Base-by-base conservation (phyloP, 2,797 vertebrate species). In the Sarcophilus harrisii region DNA sequence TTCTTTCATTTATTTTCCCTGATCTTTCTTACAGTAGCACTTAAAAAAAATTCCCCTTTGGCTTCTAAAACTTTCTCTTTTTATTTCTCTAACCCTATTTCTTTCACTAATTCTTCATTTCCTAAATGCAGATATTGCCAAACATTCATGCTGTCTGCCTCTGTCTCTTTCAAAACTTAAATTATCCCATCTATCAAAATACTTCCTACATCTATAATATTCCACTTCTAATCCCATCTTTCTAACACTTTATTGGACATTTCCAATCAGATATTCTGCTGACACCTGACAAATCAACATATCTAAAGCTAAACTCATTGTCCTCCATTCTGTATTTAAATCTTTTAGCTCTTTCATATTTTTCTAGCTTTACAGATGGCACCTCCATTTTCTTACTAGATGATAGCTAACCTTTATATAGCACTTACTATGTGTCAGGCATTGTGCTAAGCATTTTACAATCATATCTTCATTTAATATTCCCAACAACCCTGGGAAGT, bases 401-500 rank as follows among this genome's bases (percentile, higher is more conserved):
- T 16, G 94, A 94, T 91, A 90, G 18, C 24, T 93, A 97, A 94
- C 12, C 91, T 73, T 93, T 73, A 55, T 12, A 60, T 32, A 93
- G 38, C 57, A 54, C 10, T 97, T 89, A 94, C 27, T 90, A 90
- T 54, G 32, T 93, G 32, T n/a, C 60, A 90, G 57, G 54, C 92
- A 59, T 49, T 95, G 45, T 92, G 93, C 49, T 52, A 94, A 38
- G 52, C 92, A 92, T 90, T 94, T 95, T 66, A 94, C 14, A 66
- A 62, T 18, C 21, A 66, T 96, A 93, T 92, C 95, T 95, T 96
- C 58, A 96, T 57, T 91, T 95, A 95, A 87, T 95, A 38, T 21
- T 92, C 73, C 92, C 16, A 97, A 87, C 89, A 94, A 94, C 16
- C 12, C 32, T 95, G 30, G 18, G n/a, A 96, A 10, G 32, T 92